These are phyloP conservation scores for Sandelia bainsii DNA, from an alignment of 2,797 vertebrate species.

Conservation along the genomic window DNA sequence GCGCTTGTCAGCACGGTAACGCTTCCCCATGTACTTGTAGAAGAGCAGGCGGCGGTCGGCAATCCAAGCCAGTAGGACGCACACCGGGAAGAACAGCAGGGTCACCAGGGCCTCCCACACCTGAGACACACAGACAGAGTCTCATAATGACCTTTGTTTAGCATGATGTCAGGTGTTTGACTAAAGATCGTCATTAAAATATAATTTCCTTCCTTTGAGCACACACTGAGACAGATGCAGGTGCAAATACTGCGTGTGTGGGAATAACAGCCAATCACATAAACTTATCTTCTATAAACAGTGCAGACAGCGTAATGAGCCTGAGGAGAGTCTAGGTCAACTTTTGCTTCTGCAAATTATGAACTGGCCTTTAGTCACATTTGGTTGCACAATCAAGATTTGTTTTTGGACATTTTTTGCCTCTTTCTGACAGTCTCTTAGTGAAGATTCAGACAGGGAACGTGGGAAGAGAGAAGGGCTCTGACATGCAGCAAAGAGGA, in stretches of 20 bases:
- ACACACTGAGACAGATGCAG: background rate
- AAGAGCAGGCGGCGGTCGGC: constrained; percentile 93
- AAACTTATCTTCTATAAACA: background rate
- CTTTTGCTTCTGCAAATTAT: too few species aligned
- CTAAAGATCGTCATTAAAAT: background rate
- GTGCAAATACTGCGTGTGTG: background rate
- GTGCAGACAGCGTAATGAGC: background rate
- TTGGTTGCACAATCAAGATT: too few species aligned
- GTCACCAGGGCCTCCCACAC: constrained; percentile 94
- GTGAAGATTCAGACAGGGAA: too few species aligned
- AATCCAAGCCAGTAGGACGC: constrained; percentile 92
- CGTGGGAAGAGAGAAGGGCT: too few species aligned
- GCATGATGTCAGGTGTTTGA: background rate
- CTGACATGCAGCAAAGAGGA: too few species aligned
- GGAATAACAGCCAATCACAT: background rate
- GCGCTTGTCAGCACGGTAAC: constrained; percentile 91
- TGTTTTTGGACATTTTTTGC: too few species aligned
- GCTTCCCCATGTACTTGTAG: constrained; percentile 94
- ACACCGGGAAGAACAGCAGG: constrained; percentile 91
- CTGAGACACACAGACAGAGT: constrained; percentile 38
- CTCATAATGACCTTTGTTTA: background rate
- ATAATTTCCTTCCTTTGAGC: background rate
- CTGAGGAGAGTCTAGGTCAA: background rate
- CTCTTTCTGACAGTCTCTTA: too few species aligned
- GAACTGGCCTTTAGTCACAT: too few species aligned